These are phyloP conservation scores for Cherax destructor DNA, from an alignment of 1,140 invertebrate genomes.

Conservation along the genomic window DNA sequence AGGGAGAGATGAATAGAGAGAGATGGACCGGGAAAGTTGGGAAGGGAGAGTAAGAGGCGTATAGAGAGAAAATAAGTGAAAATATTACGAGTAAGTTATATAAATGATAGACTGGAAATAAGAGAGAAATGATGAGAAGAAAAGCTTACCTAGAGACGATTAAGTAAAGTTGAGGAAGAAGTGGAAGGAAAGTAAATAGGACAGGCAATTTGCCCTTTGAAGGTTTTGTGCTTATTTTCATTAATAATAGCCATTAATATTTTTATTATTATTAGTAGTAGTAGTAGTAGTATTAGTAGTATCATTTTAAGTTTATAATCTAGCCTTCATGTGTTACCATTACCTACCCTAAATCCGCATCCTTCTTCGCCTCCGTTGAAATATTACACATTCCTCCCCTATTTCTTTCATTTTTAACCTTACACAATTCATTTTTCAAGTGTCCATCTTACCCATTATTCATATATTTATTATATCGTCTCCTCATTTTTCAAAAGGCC, in stretches of 20 bases:
- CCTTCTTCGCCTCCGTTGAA: too few relatives aligned
- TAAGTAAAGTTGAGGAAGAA: neutral
- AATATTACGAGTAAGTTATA: neutral
- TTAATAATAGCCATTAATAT: too few relatives aligned
- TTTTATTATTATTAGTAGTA: too few relatives aligned
- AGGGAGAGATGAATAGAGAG: neutral
- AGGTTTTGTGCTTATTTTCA: too few relatives aligned
- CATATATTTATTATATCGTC: slow-evolving; percentile 49
- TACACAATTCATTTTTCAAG: slow-evolving; percentile 43
- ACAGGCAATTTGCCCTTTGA: neutral
- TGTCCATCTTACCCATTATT: slow-evolving; percentile 49
- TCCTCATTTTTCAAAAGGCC: slow-evolving; percentile 45
- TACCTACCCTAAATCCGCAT: too few relatives aligned
- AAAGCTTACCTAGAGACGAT: neutral
- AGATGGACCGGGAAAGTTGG: neutral
- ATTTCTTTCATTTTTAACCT: neutral
- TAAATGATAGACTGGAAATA: neutral
- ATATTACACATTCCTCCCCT: neutral
- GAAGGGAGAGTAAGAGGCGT: neutral
- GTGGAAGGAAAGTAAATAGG: neutral
- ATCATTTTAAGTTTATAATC: too few relatives aligned
- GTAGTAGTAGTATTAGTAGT: too few relatives aligned
- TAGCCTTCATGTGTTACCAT: too few relatives aligned
- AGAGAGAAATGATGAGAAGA: neutral
- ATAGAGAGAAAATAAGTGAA: neutral